Base-by-base conservation (phyloP, 2,113 vertebrate species). In the Gymnocephalus cernua region DNA sequence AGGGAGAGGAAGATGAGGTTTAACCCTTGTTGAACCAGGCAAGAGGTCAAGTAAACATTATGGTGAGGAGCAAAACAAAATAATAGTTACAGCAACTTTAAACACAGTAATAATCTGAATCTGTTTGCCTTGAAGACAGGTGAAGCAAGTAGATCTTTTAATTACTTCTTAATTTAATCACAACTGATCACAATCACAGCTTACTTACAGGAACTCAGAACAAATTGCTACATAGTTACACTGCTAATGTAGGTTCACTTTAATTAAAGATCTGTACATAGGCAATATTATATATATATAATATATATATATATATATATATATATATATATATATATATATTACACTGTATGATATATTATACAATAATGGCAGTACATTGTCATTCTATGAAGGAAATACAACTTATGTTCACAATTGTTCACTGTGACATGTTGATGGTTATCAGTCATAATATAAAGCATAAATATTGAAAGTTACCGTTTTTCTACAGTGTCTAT, bases 1-100 rank as follows among this genome's bases (percentile, higher is more conserved):
- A 23, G 45, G 45, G 23, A 29, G 15, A n/a, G 6, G 29, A 50
- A 12, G 74, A 70, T 14, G 23, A 67, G 12, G 62, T 32, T 62
- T 74, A 75, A 88, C 73, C 54, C 58, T 61, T 58, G 54, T 74
- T 84, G 35, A 41, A 44, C 57, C 47, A 32, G 35, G 35, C 14
- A 1, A 8, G 3, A 23, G 5, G 35, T 44, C 6, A 68, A 29
- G 58, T 16, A 11, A 54, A 57, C 15, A 32, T 59, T 14, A 4
- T 12, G 53, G 41, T 54, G 27, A 23, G 16, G 27, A 13, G 16
- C 19, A 35, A 16, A 47, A 29, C 3, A 12, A 56, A 32, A 32
- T 54, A 13, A 4, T 35, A 4, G 32, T 32, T 4, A 1, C 23
- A 57, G 4, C n/a, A 19, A 25, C 13, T 65, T 23, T 11, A 11